Evolutionary conservation across 2,888 invertebrate genomes (phyloP).

Genomic region (Epinotia nisella): DNA sequence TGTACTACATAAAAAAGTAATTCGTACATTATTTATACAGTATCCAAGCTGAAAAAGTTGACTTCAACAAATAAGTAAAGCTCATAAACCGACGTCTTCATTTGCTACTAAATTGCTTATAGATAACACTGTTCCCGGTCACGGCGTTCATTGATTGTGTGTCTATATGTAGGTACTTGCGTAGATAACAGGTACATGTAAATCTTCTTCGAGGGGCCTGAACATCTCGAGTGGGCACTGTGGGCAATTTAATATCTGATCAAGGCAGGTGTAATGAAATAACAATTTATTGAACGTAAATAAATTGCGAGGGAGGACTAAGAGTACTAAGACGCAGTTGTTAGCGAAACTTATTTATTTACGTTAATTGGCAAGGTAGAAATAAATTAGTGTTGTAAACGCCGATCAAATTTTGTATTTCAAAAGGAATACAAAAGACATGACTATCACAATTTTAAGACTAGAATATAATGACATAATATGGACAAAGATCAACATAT

Average conservation of each 20-base stretch:
- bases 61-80: slow-evolving; percentile 27
- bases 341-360: slow-evolving; percentile 63
- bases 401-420: background rate
- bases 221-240: slow-evolving; percentile 66
- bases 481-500: no score
- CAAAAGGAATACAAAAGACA: no score
- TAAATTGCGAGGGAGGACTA: slow-evolving; percentile 77
- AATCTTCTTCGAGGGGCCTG: slow-evolving; percentile 67
- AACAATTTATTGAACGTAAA: slow-evolving; percentile 71
- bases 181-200: slow-evolving; percentile 46
- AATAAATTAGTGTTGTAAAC: slow-evolving; percentile 41
- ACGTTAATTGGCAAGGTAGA: slow-evolving; percentile 52
- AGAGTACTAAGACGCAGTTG: slow-evolving; percentile 75
- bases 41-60: background rate
- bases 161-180: slow-evolving; percentile 24
- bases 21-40: background rate
- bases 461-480: no score
- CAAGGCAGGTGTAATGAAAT: slow-evolving; percentile 76
- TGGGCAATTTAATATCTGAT: slow-evolving; percentile 77
- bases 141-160: slow-evolving; percentile 22
- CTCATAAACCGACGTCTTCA: slow-evolving; percentile 49
- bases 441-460: no score
- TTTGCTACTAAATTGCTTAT: slow-evolving; percentile 53
- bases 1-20: background rate
- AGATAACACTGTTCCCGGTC: slow-evolving; percentile 54